Base-by-base conservation (phyloP, 2,113 vertebrate species). In the Pipra filicauda region DNA sequence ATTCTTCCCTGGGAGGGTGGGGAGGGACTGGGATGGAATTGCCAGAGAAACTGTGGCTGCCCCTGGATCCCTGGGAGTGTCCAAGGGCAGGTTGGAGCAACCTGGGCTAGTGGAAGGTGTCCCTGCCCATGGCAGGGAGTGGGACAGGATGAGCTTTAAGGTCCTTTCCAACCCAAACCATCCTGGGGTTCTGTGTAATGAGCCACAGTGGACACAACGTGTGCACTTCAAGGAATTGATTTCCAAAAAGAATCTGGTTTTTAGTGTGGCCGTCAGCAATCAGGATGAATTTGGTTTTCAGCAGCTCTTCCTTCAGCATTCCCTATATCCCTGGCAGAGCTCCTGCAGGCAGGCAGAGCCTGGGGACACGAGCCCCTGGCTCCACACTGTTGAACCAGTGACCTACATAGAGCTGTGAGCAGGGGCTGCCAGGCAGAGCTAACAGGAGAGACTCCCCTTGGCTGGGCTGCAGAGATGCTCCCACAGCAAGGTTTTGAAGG, bases 391-490 rank as follows among this genome's bases (percentile, higher is more conserved):
- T 51, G 64, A 90, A 48, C n/a, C 8, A 1, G 73, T 87, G 86
- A 87, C 89, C 92, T 88, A 80, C 2, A 76, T 23, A 0, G n/a
- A 76, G 69, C 69, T 67, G 59, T 0, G 8, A 57, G 79, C 31
- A 17, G 67, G 3, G 67, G 44, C 23, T 64, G 64, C 58, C 73
- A 66, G 72, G 27, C 73, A 72, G 52, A 65, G 67, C 52, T 10
- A 8, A 65, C 0, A 0, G 49, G 46, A 79, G 59, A 89, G 44
- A 35, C 44, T 6, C 2, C 5, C 17, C 58, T 75, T 10, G 0
- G 41, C 73, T 75, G 2, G 0, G 28, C 4, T 39, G 54, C 23
- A 16, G 70, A 65, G 15, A 44, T 12, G 4, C 35, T 76, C 64
- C 49, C 66, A 78, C 49, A 24, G 16, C 14, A 51, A 49, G 58